Percentiles rank a stretch among this genome's conserved stretches.
Evolutionary conservation across 2,888 invertebrate species (phyloP).

Genomic region (Doris montereyensis): DNA sequence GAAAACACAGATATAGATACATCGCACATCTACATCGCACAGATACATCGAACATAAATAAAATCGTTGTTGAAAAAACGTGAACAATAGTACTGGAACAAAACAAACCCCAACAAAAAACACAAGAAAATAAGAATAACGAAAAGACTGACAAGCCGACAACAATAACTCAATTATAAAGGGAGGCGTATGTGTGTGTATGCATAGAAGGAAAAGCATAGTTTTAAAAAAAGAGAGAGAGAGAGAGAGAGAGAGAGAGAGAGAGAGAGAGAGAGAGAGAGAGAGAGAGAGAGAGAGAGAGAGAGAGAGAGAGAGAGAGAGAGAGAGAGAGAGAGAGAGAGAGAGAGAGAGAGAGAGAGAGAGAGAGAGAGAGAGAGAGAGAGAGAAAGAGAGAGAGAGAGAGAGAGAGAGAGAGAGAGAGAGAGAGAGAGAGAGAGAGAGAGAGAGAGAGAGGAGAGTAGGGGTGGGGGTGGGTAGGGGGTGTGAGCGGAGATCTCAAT

Average conservation of each 20-base stretch:
- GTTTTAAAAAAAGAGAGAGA: not conserved
- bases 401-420: conserved; percentile 7
- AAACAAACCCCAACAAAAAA: too few relatives aligned
- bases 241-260: not conserved
- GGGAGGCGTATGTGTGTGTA: too few relatives aligned
- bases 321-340: not conserved
- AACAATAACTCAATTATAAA: too few relatives aligned
- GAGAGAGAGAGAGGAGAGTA: not conserved
- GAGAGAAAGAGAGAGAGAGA: not conserved
- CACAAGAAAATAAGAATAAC: too few relatives aligned
- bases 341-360: not conserved
- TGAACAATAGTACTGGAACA: too few relatives aligned
- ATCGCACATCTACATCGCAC: too few relatives aligned
- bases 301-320: not conserved
- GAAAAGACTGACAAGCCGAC: too few relatives aligned
- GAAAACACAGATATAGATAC: too few relatives aligned
- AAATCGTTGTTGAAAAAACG: too few relatives aligned
- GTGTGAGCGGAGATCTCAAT: not conserved
- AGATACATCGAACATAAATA: too few relatives aligned
- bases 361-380: not conserved
- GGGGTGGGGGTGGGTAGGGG: not conserved
- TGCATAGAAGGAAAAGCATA: not conserved
- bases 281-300: not conserved
- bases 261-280: not conserved
- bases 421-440: not conserved